Conservation (phyloP, 1,140 invertebrate genomes). For the Macrotrachela quadricornifera region DNA sequence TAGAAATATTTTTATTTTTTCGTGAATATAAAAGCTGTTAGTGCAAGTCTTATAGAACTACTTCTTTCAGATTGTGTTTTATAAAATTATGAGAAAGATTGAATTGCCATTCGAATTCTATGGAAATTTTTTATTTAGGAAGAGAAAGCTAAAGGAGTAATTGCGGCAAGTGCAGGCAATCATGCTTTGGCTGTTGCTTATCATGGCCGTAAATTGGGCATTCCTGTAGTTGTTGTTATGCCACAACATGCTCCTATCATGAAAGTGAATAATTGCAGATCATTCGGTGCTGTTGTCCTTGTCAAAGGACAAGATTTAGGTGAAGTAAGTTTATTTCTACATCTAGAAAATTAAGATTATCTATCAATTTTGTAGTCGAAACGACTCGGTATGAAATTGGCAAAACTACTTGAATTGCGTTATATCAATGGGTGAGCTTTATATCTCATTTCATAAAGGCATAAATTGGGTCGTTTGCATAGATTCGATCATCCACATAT, state of each 20-base stretch:
- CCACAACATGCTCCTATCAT: constrained; percentile 63
- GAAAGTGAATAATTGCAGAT: constrained; percentile 66
- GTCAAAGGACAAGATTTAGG: constrained; percentile 60
- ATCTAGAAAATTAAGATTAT: too few relatives aligned
- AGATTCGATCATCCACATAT: constrained; percentile 79
- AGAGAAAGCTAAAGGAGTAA: constrained; percentile 52
- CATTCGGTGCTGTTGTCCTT: constrained; percentile 60
- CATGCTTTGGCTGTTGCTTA: constrained; percentile 68
- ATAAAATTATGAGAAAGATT: too few relatives aligned
- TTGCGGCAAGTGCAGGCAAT: constrained; percentile 74
- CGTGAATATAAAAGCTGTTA: too few relatives aligned
- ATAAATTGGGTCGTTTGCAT: background rate
- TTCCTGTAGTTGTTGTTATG: constrained; percentile 78
- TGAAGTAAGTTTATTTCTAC: constrained; percentile 28
- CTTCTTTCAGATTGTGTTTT: too few relatives aligned
- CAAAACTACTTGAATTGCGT: background rate
- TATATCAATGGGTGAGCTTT: constrained; percentile 8
- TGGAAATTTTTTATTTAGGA: too few relatives aligned
- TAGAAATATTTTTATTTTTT: background rate
- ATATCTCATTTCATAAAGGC: background rate
- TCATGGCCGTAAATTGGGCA: constrained; percentile 53
- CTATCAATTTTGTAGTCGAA: background rate
- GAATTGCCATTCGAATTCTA: too few relatives aligned
- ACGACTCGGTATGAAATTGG: constrained; percentile 4
- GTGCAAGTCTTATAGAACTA: too few relatives aligned